Evolutionary conservation across 2,797 vertebrate genomes (phyloP), one percentile per base, ranked within the genome.

Genomic region (Lacerta bilineata): DNA sequence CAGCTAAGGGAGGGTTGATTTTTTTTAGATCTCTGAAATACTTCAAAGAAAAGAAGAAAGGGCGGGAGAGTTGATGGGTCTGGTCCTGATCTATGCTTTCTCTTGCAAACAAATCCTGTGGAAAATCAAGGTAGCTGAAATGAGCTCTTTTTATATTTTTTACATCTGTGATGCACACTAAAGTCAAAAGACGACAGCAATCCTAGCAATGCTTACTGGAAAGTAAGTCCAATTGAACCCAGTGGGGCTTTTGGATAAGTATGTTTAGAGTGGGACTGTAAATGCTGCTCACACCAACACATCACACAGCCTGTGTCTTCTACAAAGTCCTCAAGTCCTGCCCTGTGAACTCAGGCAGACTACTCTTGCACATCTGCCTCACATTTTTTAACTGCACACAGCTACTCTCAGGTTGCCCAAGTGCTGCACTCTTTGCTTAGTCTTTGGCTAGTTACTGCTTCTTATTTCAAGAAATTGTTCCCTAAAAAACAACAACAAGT

Each of bases 211-310:
- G 43, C 2, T 50, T 80, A 46, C 23, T 68, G 59, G 75, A 55
- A 85, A 75, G 25, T 23, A 5, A 64, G 59, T 85, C 78, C 76
- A 59, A 50, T 8, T 74, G 66, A 84, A 39, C 77, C 72, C 76
- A 36, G 66, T 64, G 82, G 83, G 82, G 25, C 66, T 80, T 79
- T 64, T 50, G 55, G 64, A 72, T n/a, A 88, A 88, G 77, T 39
- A 84, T 46, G 50, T 64, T 80, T 88, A 43, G n/a, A 74, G 36
- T 75, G 78, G 69, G 43, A 25, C 41, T 81, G 33, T 61, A 80
- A 66, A 55, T 55, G 41, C 69, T 75, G 33, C 41, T 39, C 69
- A 23, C 77, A 39, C 41, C 55, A 39, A 33, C 29, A 74, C 10
- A 55, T 81, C 59, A 66, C n/a, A 80, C 15, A 27, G 55, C 39